A percentile compares a stretch with the other conserved stretches of the same genome.
Conservation (phyloP, 2,113 vertebrate genomes). For the Montifringilla adamsi region DNA sequence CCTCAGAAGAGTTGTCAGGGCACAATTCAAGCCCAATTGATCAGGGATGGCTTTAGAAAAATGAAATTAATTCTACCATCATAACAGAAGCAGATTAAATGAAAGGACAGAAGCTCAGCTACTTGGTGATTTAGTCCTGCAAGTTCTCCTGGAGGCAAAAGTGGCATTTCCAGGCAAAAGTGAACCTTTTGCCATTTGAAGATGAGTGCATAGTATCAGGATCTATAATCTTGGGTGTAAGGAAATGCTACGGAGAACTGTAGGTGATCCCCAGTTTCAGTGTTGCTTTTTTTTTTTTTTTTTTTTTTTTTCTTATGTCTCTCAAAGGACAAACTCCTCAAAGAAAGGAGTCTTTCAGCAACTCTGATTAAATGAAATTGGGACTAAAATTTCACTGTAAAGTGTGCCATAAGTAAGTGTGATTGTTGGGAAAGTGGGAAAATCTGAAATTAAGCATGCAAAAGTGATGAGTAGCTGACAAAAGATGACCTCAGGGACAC, state of each 20-base stretch:
- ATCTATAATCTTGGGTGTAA: neutral
- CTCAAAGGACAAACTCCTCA: too few relatives aligned
- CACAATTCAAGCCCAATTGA: neutral
- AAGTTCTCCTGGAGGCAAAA: neutral
- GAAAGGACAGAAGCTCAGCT: neutral
- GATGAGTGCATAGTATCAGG: neutral
- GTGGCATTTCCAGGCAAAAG: neutral
- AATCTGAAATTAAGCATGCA: neutral
- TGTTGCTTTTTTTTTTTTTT: neutral
- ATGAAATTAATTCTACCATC: slow-evolving; percentile 26
- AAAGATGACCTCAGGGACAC: neutral
- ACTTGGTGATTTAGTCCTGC: neutral
- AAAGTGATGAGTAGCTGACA: neutral
- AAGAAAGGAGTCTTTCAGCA: too few relatives aligned
- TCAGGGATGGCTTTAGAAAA: slow-evolving; percentile 10
- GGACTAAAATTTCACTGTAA: neutral
- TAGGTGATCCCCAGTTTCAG: neutral
- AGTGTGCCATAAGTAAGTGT: neutral
- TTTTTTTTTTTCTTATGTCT: too few relatives aligned
- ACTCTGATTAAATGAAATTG: too few relatives aligned
- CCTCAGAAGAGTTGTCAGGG: neutral
- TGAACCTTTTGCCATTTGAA: neutral
- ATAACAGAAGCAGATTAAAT: neutral
- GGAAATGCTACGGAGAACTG: neutral
- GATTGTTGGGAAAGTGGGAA: neutral